These are phyloP conservation scores for Lochmaea crataegi DNA, from an alignment of 2,888 invertebrate genomes.

Conservation along the genomic window DNA sequence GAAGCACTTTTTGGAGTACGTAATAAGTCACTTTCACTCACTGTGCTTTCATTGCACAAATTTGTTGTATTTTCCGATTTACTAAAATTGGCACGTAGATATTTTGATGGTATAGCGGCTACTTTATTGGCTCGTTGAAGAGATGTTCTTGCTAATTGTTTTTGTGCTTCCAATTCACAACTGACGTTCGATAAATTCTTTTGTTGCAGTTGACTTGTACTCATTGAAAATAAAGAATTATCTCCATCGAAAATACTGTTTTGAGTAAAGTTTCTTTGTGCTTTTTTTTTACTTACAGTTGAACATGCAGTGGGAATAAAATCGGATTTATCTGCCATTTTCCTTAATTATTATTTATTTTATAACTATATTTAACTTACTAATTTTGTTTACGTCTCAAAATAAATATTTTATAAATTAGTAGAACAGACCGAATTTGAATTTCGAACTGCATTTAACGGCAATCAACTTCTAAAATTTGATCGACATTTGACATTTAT, in stretches of 20 bases:
- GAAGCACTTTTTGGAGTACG: constrained; percentile 52
- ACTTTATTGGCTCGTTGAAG: constrained; percentile 51
- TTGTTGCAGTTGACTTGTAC: constrained; percentile 34
- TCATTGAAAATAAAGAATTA: constrained; percentile 37
- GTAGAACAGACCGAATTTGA: not conserved
- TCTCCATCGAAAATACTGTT: constrained; percentile 34
- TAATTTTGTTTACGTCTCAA: not conserved
- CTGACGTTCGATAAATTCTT: constrained; percentile 28
- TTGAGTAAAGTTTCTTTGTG: constrained; percentile 24
- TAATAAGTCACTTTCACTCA: constrained; percentile 59
- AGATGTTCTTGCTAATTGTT: constrained; percentile 50
- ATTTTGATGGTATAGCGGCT: constrained; percentile 55
- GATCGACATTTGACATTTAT: too few species aligned
- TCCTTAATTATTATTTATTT: too few species aligned
- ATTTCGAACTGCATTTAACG: not conserved
- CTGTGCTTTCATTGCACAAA: constrained; percentile 52
- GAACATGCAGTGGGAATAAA: constrained; percentile 63
- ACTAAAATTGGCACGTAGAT: constrained; percentile 48
- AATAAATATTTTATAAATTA: not conserved
- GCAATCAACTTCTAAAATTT: too few species aligned
- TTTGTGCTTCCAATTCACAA: constrained; percentile 48
- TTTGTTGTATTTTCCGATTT: constrained; percentile 34
- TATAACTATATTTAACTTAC: constrained; percentile 6
- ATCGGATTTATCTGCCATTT: constrained; percentile 24
- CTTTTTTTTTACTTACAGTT: constrained; percentile 60